phyloP scores from a whole-genome alignment of 2,797 vertebrate species.

The Lophotriccus pileatus region DNA sequence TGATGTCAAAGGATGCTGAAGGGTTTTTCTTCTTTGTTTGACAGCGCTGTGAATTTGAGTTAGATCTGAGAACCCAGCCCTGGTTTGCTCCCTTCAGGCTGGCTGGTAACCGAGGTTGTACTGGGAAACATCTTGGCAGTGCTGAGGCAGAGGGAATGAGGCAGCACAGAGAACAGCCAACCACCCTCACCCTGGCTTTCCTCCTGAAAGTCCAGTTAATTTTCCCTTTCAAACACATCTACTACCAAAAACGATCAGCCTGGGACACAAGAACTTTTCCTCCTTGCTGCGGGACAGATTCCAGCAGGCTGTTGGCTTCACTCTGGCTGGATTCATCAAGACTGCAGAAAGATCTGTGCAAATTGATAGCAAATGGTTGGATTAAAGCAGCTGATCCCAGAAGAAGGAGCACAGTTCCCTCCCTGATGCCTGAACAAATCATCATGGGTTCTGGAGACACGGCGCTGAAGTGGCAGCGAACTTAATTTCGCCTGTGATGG shows the following conservation, averaged over 20 bases:
- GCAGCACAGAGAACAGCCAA: not conserved
- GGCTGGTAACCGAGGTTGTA: not conserved
- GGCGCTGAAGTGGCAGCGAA: not conserved
- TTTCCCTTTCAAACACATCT: not conserved
- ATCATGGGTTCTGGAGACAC: not conserved
- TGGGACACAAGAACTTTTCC: not conserved
- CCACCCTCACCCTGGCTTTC: not conserved
- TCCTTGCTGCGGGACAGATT: not conserved
- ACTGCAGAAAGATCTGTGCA: not conserved
- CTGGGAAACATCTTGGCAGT: constrained; percentile 10
- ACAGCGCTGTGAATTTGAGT: not conserved
- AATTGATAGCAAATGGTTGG: not conserved
- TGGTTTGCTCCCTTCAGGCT: not conserved
- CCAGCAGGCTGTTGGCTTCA: not conserved
- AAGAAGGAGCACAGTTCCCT: not conserved
- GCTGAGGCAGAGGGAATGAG: not conserved
- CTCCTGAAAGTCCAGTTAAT: not conserved
- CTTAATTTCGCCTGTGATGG: not conserved
- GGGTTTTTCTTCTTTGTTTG: not conserved
- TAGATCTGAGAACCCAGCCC: not conserved
- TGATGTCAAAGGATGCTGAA: not conserved
- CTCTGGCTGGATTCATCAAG: not conserved
- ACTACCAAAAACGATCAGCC: not conserved
- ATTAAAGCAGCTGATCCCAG: not conserved
- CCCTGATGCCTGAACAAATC: not conserved